A percentile compares a stretch with the other conserved stretches of the same genome.
These are phyloP conservation scores for Crossocerus cetratus DNA, from an alignment of 2,888 invertebrate species.

Conservation along the genomic window DNA sequence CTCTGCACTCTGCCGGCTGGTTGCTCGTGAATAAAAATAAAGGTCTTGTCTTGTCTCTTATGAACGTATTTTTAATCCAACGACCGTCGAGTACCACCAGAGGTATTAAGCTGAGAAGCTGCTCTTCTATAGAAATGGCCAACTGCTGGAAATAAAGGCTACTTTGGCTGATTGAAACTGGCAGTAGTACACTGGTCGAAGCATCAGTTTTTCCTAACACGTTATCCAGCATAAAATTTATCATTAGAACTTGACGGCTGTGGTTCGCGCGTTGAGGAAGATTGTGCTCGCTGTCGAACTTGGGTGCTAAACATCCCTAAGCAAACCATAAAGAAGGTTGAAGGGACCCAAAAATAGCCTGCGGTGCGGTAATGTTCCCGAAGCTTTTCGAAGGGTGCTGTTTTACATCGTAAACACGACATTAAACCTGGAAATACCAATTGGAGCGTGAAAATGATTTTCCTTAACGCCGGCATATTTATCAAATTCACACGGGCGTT, in stretches of 20 bases:
- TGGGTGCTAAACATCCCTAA: neutral
- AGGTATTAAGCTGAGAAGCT: no score
- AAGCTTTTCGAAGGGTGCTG: neutral
- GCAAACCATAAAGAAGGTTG: neutral
- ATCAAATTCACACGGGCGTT: neutral
- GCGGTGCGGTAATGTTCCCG: neutral
- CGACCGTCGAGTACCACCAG: neutral
- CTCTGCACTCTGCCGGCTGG: neutral
- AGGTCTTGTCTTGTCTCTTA: slow-evolving; percentile 15
- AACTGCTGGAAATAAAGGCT: no score
- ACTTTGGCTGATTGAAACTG: no score
- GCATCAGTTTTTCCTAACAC: no score
- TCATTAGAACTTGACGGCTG: no score
- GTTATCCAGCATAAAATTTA: no score
- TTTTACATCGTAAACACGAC: slow-evolving; percentile 3
- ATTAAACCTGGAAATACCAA: neutral
- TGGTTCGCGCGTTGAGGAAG: no score
- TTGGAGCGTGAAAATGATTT: neutral
- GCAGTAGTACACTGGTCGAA: no score
- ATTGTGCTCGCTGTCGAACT: no score
- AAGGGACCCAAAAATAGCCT: neutral
- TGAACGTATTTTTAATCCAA: slow-evolving; percentile 46
- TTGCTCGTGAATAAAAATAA: slow-evolving; percentile 38
- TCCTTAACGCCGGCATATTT: neutral
- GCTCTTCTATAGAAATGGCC: no score